Evolutionary conservation across 2,113 vertebrate species (phyloP), one percentile per base, ranked within the genome.

Genomic region (Brienomyrus longianalis): DNA sequence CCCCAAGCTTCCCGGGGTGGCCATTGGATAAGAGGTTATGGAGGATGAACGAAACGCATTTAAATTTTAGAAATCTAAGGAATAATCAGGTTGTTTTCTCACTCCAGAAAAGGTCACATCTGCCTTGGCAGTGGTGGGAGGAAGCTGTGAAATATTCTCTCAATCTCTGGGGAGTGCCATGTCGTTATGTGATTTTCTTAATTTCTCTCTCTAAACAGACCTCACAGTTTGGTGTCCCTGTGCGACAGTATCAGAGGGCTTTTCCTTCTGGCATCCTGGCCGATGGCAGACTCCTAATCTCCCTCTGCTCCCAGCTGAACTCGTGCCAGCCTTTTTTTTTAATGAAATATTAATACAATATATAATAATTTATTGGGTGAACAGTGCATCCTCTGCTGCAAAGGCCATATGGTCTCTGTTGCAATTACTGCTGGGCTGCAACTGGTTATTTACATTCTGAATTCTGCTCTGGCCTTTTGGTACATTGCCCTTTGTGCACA

Each of bases 361-460:
- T 92, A 90, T 93, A 90, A 89, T 91, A 92, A 92, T 92, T 91
- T 90, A 91, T 87, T 88, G 87, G 84, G 86, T 88, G 86, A 90
- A 92, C 59, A 86, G 90, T 89, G 88, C 91, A 88, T 91, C 88
- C 88, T 89, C 88, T 91, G 88, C 87, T 90, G 88, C 35, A 51
- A 74, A 52, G 35, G 66, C 70, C 89, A 47, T 59, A n/a, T 89
- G 88, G 83, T 50, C n/a, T 85, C 23, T n/a, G 19, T 48, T 43
- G 43, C 10, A 47, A n/a, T 27, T 86, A 51, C 45, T 86, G 43
- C 31, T 52, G 27, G 5, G 51, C 50, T 87, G 50, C 10, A 87
- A 56, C 50, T 54, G 17, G 85, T 87, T 17, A 87, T 43, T 80
- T 21, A 43, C 74, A 35, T 43, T 80, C 31, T 43, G 35, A 39